Evolutionary conservation across 2,888 invertebrate genomes (phyloP).

Genomic region (Caradrina kadenii): DNA sequence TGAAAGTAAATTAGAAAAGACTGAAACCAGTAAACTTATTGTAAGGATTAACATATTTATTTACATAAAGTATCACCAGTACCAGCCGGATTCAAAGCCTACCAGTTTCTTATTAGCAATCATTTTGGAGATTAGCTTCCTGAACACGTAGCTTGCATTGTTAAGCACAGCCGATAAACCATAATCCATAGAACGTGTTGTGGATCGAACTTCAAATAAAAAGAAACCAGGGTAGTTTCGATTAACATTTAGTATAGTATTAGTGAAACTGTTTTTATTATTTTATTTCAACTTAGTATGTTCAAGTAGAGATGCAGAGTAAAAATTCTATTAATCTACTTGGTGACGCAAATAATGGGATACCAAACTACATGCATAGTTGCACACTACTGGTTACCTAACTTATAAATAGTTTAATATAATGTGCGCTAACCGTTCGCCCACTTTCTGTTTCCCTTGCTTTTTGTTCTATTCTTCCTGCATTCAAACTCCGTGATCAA

Average conservation of each 20-base stretch:
- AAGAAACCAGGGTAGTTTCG: not conserved
- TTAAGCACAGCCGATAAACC: slow-evolving; percentile 68
- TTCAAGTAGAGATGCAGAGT: no score
- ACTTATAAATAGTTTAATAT: not conserved
- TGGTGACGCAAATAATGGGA: no score
- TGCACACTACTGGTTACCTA: not conserved
- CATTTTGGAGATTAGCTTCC: slow-evolving; percentile 73
- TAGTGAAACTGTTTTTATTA: no score
- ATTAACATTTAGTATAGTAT: not conserved
- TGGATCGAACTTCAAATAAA: slow-evolving; percentile 38
- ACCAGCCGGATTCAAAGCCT: slow-evolving; percentile 73
- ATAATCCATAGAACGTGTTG: slow-evolving; percentile 53
- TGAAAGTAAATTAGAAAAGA: not conserved
- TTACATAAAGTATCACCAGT: slow-evolving; percentile 59
- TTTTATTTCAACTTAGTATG: no score
- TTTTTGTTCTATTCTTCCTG: slow-evolving; percentile 34
- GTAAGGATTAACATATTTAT: slow-evolving; percentile 33
- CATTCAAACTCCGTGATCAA: slow-evolving; percentile 56
- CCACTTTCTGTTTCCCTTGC: slow-evolving; percentile 1
- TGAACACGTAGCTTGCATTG: slow-evolving; percentile 73
- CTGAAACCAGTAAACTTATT: not conserved
- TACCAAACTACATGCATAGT: not conserved
- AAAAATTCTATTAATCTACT: no score
- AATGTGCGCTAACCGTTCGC: slow-evolving; percentile 7
- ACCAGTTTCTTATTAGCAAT: slow-evolving; percentile 72